phyloP scores from a whole-genome alignment of 2,113 vertebrate genomes.

The Benitochromis conjunctus region DNA sequence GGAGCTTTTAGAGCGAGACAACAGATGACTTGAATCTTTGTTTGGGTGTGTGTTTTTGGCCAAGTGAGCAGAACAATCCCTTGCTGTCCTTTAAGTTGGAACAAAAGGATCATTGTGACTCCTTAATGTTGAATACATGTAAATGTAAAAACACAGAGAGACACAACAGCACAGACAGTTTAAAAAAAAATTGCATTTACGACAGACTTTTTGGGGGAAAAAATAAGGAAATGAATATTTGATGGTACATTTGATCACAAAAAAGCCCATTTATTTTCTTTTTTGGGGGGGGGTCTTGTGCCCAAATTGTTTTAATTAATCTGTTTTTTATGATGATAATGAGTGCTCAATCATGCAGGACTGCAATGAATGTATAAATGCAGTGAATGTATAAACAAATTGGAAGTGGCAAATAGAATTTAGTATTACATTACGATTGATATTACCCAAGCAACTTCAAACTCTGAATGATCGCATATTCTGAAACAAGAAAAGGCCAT shows the following conservation, averaged over 20 bases:
- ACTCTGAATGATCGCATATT: background rate
- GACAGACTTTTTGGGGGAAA: accelerated
- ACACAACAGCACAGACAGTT: background rate
- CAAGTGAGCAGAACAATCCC: background rate
- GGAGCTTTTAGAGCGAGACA: background rate
- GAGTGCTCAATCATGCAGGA: background rate
- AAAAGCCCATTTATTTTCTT: background rate
- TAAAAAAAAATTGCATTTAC: background rate
- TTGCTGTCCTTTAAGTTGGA: slow-evolving; percentile 11
- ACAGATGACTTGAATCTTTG: background rate
- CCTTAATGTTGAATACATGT: background rate
- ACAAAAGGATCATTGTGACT: slow-evolving; percentile 42
- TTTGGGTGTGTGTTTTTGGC: background rate
- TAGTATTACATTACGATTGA: background rate
- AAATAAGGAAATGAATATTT: background rate
- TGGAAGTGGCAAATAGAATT: background rate
- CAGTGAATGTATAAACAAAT: background rate
- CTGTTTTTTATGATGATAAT: background rate
- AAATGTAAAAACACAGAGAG: background rate
- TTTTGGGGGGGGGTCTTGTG: background rate
- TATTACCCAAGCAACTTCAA: background rate
- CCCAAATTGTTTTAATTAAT: background rate
- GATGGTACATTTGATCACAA: background rate
- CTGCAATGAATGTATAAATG: background rate
- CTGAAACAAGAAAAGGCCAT: background rate